Conservation (phyloP, 2,113 vertebrate species). For the Epinephelus moara region DNA sequence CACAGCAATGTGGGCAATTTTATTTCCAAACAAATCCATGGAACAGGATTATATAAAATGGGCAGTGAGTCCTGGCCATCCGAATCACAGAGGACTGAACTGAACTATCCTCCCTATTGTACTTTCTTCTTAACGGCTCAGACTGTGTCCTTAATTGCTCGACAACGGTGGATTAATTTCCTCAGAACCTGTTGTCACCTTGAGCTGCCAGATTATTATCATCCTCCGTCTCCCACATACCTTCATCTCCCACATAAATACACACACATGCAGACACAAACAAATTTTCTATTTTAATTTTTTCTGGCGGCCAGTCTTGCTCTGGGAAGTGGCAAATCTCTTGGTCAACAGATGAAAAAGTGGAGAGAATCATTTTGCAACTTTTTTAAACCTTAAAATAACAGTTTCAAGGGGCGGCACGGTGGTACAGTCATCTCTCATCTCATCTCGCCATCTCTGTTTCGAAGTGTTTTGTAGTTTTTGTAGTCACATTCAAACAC, state of each 20-base stretch:
- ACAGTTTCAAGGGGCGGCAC: no score
- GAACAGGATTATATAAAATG: slow-evolving; percentile 26
- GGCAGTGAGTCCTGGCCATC: slow-evolving; percentile 8
- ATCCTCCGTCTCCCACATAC: not conserved
- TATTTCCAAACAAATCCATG: slow-evolving; percentile 39
- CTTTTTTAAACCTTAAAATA: no score
- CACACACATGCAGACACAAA: not conserved
- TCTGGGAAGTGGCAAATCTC: not conserved
- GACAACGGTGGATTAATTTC: not conserved
- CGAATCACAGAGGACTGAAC: slow-evolving; percentile 18
- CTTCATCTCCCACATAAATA: not conserved
- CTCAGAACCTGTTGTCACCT: not conserved
- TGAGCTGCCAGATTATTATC: slow-evolving; percentile 5
- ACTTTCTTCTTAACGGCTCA: not conserved
- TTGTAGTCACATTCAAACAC: no score
- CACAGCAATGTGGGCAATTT: slow-evolving; percentile 24
- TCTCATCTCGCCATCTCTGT: no score
- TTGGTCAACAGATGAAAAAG: not conserved
- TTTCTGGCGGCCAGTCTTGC: not conserved
- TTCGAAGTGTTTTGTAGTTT: no score
- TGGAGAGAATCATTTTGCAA: not conserved
- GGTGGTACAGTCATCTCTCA: no score
- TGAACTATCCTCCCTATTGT: not conserved
- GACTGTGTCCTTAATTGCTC: not conserved
- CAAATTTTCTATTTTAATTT: not conserved